Base-by-base conservation (phyloP, 2,888 invertebrate genomes). In the Strigamia crassipes region DNA sequence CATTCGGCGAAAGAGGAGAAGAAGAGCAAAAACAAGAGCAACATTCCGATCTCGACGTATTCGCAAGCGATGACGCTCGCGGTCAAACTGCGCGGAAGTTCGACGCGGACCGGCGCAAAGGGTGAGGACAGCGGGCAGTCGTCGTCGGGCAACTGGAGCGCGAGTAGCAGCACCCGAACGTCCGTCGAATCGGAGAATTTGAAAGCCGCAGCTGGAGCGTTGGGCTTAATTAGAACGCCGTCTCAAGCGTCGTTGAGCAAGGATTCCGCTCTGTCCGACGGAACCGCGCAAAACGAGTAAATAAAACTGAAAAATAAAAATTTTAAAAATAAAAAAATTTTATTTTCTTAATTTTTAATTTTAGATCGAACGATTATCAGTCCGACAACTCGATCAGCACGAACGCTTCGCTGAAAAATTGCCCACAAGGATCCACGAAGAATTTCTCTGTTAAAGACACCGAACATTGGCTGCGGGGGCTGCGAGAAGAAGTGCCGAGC, bases 61-160 rank as follows among this genome's bases (percentile, higher is more conserved):
- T 91, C 91, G 10, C 90, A 91, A 8, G 91, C 91, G 9, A 91
- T 91, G 85, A 91, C 87, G 83, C 87, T 89, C 83, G 91, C 91
- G 83, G 95, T 96, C 1, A 94, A 93, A 89, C 89, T 96, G 86
- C 90, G 95, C 84, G 93, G 93, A 85, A 83, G 82, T 83, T 81
- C 82, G 77, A 84, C 82, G 13, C 84, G 86, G 82, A 78, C 51
- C 12, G 46, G 18, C 12, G 51, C 23, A 0, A 77, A 34, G 13
- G 79, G 38, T 4, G 95, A 95, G 84, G 94, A 95, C 86, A 93
- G 93, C 46, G 86, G 87, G 5, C 94, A 96, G 88, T 96, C 96
- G 0, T 95, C 95, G 15, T 94, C 94, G 86, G 97, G 97, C 56
- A 96, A 97, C 88, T 97, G 97, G 97, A 95, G 95, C 85, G 96